These are phyloP conservation scores for Eugnorisma glareosa DNA, from an alignment of 2,888 invertebrate genomes.

Conservation along the genomic window DNA sequence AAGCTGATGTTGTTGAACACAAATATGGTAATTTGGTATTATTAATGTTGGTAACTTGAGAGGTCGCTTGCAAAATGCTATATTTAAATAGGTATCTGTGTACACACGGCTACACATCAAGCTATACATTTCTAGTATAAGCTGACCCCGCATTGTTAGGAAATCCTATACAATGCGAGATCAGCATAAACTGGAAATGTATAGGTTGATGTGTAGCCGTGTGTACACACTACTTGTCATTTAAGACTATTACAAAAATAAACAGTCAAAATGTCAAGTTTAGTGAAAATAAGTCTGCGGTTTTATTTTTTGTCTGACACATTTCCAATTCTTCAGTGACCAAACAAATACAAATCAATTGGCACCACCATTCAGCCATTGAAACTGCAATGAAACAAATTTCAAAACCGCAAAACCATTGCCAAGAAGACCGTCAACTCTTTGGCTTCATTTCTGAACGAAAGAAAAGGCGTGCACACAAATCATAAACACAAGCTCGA, in stretches of 20 bases:
- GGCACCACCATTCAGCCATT: slow-evolving; percentile 40
- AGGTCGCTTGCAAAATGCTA: background rate
- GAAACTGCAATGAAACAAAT: slow-evolving; percentile 45
- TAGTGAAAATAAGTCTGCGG: background rate
- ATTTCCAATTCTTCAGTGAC: slow-evolving; percentile 29
- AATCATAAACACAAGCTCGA: slow-evolving; percentile 54
- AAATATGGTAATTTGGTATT: slow-evolving; percentile 20
- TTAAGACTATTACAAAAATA: background rate
- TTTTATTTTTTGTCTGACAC: slow-evolving; percentile 25
- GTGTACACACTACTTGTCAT: background rate
- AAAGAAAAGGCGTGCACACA: slow-evolving; percentile 35
- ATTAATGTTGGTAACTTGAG: slow-evolving; percentile 1
- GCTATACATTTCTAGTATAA: too few relatives aligned
- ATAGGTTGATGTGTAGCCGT: too few relatives aligned
- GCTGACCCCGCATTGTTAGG: too few relatives aligned
- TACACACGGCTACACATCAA: too few relatives aligned
- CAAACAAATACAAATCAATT: slow-evolving; percentile 52
- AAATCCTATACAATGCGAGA: too few relatives aligned
- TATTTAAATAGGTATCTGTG: background rate
- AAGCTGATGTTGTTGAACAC: slow-evolving; percentile 26
- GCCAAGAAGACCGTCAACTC: slow-evolving; percentile 47
- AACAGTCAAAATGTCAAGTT: slow-evolving; percentile 8
- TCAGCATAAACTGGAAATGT: too few relatives aligned
- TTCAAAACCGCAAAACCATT: slow-evolving; percentile 38
- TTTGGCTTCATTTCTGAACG: slow-evolving; percentile 37